Evolutionary conservation across 2,797 vertebrate genomes (phyloP), one percentile per base, ranked within the genome.

Genomic region (Urophycis tenuis): DNA sequence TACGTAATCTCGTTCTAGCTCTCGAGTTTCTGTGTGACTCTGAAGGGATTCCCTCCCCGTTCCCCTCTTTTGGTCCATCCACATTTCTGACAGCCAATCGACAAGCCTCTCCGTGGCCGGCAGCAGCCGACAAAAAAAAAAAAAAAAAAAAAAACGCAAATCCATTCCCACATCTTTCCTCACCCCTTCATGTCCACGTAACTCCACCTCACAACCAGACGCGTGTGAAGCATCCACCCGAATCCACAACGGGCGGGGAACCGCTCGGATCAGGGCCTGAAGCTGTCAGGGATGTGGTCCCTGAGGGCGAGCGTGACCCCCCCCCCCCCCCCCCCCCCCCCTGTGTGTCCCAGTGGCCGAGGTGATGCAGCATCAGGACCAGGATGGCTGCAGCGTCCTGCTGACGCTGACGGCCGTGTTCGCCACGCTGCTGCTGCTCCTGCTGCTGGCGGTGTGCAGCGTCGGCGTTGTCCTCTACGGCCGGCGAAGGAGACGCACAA

Each of bases 381-480:
- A 6, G 34, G 75, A 78, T 0, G 81, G 81, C 85, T 87, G 86
- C 83, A 88, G 75, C 0, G 73, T 85, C 78, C 83, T 81, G 3
- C 70, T 91, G 78, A 88, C 81, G 1, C 25, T 82, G n/a, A 82
- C 76, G 3, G 84, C 83, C 75, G 81, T 83, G 36, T 74, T 91
- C 78, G 69, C 79, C n/a, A 82, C 80, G 70, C 35, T 91, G 5
- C 79, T 91, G 73, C 81, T 87, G 81, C 85, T 92, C 29, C 30
- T 89, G 74, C 84, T 93, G 81, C 86, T 93, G 79, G 82, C 85
- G 81, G 34, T 88, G 84, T 81, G 83, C 85, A 78, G 80, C 64
- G 79, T 88, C 85, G 81, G 83, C 85, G 77, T 79, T 70, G 79
- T 86, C 84, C 85, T 90, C 86, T 91, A 83, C 39, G 89, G 82